These are phyloP conservation scores for Drosophila yooni DNA, from an alignment of 2,888 invertebrate species.

Conservation along the genomic window DNA sequence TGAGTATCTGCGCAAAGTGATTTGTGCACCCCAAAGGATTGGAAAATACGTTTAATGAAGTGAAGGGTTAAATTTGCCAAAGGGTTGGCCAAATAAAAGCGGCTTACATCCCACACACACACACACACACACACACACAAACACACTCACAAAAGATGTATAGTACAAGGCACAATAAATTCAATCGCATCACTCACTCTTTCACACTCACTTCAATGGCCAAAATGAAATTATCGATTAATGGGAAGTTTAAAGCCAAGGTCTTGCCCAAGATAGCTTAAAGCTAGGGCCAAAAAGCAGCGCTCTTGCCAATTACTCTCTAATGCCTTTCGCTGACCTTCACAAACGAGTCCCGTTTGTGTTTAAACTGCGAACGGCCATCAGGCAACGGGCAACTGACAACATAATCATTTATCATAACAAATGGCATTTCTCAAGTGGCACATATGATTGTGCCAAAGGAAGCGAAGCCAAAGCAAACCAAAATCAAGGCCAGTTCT, in stretches of 20 bases:
- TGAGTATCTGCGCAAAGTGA: conserved; percentile 69
- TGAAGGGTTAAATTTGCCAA: conserved; percentile 73
- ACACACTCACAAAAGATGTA: conserved; percentile 49
- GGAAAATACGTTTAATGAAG: conserved; percentile 78
- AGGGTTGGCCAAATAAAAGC: conserved; percentile 46
- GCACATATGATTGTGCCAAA: conserved; percentile 72
- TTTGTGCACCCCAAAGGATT: conserved; percentile 68
- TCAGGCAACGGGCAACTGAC: conserved; percentile 30
- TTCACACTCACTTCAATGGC: conserved; percentile 46
- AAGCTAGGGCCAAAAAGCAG: conserved; percentile 22
- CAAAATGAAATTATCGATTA: conserved; percentile 28
- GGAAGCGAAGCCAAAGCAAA: conserved; percentile 3
- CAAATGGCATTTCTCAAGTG: conserved; percentile 75
- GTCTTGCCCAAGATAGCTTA: conserved; percentile 32
- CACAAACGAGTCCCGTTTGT: conserved; percentile 41
- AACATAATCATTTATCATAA: conserved; percentile 79
- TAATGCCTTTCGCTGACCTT: conserved; percentile 69
- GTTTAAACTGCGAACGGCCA: conserved; percentile 32
- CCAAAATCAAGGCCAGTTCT: conserved; percentile 45
- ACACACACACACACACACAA: conserved; percentile 36
- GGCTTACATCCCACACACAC: conserved; percentile 42
- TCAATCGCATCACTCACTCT: conserved; percentile 43
- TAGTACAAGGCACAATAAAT: conserved; percentile 45
- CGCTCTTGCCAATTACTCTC: conserved; percentile 47
- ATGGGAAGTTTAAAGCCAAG: conserved; percentile 33